Conservation (phyloP, 2,888 invertebrate species). For the Dione vanillae region DNA sequence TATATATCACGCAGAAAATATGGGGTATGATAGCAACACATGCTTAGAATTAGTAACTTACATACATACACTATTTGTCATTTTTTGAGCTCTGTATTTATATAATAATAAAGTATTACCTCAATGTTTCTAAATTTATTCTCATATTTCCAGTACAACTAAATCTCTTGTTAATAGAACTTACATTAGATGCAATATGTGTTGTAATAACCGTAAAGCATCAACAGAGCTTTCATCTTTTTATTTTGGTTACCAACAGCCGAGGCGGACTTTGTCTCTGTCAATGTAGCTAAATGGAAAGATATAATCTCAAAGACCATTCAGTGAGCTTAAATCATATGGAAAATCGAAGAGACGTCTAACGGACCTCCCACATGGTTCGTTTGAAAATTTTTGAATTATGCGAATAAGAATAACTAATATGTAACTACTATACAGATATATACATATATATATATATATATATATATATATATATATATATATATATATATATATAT, state of each 20-base stretch:
- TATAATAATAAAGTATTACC: background rate
- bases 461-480: too few species aligned
- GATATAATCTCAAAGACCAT: conserved; percentile 46
- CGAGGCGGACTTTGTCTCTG: conserved; percentile 32
- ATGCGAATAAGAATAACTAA: background rate
- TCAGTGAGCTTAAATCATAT: conserved; percentile 57
- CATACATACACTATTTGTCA: background rate
- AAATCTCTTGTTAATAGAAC: background rate
- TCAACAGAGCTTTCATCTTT: conserved; percentile 13
- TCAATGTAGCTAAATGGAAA: conserved; percentile 44
- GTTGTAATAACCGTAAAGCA: conserved; percentile 1
- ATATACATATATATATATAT: too few species aligned
- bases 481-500: too few species aligned
- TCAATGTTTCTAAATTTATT: background rate
- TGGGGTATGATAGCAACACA: too few species aligned
- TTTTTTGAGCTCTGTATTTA: background rate
- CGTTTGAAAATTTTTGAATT: background rate
- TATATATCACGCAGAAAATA: too few species aligned
- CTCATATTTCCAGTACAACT: background rate
- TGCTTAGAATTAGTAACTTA: too few species aligned
- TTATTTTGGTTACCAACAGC: conserved; percentile 28
- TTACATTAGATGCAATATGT: conserved; percentile 6
- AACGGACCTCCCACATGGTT: conserved; percentile 48
- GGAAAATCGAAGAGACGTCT: conserved; percentile 52
- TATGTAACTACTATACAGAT: background rate